Evolutionary conservation across 2,888 invertebrate species (phyloP).

Genomic region (Eupithecia subumbrata): DNA sequence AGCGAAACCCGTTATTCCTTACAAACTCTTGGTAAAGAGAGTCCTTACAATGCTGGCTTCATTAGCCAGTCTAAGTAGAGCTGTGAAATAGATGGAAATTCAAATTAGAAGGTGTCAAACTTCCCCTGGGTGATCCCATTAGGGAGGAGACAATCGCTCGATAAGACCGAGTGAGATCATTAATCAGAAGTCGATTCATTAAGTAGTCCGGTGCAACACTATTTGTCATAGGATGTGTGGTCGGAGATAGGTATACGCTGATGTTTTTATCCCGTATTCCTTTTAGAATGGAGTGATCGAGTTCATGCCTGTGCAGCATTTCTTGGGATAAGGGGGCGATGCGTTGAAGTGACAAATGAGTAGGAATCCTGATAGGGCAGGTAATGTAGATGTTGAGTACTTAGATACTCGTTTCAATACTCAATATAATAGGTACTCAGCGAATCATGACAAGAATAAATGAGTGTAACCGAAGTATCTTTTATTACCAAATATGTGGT

Average conservation of each 20-base stretch:
- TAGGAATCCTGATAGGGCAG: constrained; percentile 9
- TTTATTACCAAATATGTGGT: background rate
- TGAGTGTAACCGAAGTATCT: background rate
- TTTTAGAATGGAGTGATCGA: constrained; percentile 26
- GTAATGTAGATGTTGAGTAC: constrained; percentile 7
- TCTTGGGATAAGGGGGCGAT: constrained; percentile 10
- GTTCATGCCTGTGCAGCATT: constrained; percentile 6
- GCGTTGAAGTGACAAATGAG: constrained; percentile 4
- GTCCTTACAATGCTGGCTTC: constrained; percentile 11
- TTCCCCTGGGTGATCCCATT: constrained; percentile 69
- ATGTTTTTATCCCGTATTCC: constrained; percentile 40
- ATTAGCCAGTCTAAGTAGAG: constrained; percentile 33
- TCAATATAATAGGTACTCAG: background rate
- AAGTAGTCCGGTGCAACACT: constrained; percentile 61
- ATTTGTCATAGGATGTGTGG: constrained; percentile 78
- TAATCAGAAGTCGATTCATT: constrained; percentile 81
- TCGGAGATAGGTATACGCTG: constrained; percentile 51
- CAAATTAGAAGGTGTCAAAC: constrained; percentile 39
- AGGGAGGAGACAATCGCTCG: constrained; percentile 69
- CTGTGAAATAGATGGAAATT: constrained; percentile 38
- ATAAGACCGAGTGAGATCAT: constrained; percentile 76
- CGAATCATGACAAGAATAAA: background rate
- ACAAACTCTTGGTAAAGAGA: background rate
- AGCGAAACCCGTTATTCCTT: constrained; percentile 11
- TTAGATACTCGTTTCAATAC: background rate